phyloP scores from a whole-genome alignment of 2,888 invertebrate species.

The Ophion ellenae region DNA sequence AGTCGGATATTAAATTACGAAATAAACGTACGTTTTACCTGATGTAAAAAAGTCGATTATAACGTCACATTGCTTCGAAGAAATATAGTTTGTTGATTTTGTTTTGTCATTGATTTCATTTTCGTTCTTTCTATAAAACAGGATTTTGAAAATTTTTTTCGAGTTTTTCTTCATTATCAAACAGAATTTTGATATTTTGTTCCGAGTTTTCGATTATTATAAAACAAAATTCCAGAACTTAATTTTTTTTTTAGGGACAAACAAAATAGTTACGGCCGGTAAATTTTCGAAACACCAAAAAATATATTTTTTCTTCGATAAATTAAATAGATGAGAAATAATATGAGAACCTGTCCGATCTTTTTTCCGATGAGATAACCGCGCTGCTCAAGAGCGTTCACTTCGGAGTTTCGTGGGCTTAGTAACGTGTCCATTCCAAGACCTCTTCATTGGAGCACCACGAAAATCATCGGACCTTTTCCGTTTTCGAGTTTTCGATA shows the following conservation, averaged over 20 bases:
- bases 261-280: no score
- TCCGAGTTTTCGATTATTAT: background rate
- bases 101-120: background rate
- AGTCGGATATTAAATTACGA: background rate
- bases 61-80: background rate
- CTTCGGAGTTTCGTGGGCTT: slow-evolving; percentile 92
- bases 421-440: slow-evolving; percentile 88
- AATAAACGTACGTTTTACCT: background rate
- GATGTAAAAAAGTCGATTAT: background rate
- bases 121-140: background rate
- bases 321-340: slow-evolving; percentile 1
- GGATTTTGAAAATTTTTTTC: no score
- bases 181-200: background rate
- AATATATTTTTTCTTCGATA: background rate
- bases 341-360: slow-evolving; percentile 88
- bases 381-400: slow-evolving; percentile 92
- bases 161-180: background rate
- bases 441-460: slow-evolving; percentile 76
- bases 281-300: background rate
- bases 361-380: slow-evolving; percentile 94
- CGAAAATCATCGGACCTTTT: slow-evolving; percentile 42
- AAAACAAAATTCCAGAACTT: background rate
- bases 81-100: background rate
- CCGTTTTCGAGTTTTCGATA: slow-evolving; percentile 36
- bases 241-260: no score